These are phyloP conservation scores for Tenualosa ilisha DNA, from an alignment of 2,797 vertebrate species.

Conservation along the genomic window DNA sequence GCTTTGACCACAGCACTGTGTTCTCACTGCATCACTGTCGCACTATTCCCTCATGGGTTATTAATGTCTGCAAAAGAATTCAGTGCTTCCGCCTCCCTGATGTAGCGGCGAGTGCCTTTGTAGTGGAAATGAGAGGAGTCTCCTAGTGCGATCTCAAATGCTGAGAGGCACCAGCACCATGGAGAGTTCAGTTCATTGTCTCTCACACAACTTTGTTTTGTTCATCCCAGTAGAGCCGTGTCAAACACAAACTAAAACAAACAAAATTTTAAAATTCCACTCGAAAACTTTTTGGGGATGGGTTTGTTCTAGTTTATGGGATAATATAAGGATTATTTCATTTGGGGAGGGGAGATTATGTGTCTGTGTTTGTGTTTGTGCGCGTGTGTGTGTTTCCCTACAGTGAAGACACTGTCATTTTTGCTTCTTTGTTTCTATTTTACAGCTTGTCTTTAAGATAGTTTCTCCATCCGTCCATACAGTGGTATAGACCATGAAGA, in stretches of 20 bases:
- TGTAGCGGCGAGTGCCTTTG: conserved; percentile 28
- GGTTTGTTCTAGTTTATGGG: not conserved
- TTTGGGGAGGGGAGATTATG: not conserved
- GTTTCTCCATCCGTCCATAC: no score
- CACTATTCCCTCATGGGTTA: conserved; percentile 11
- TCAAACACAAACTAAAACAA: not conserved
- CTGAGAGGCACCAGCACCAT: not conserved
- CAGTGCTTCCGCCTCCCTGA: conserved; percentile 15
- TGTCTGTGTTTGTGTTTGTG: not conserved
- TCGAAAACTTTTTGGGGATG: not conserved
- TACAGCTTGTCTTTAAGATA: no score
- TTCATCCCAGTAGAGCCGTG: not conserved
- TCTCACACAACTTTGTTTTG: conserved; percentile 4
- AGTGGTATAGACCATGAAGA: not conserved
- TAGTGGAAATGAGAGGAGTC: conserved; percentile 35
- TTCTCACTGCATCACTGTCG: not conserved
- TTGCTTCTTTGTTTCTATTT: no score
- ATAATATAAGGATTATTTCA: not conserved
- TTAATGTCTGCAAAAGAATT: conserved; percentile 30
- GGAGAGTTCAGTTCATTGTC: conserved; percentile 15
- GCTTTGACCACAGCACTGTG: conserved; percentile 4
- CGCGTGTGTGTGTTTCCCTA: not conserved
- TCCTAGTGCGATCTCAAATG: conserved; percentile 8
- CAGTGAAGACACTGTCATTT: no score
- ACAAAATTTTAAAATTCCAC: not conserved